Conservation (phyloP, 64 coral and sea anemone genomes). For the Stylophora pistillata region DNA sequence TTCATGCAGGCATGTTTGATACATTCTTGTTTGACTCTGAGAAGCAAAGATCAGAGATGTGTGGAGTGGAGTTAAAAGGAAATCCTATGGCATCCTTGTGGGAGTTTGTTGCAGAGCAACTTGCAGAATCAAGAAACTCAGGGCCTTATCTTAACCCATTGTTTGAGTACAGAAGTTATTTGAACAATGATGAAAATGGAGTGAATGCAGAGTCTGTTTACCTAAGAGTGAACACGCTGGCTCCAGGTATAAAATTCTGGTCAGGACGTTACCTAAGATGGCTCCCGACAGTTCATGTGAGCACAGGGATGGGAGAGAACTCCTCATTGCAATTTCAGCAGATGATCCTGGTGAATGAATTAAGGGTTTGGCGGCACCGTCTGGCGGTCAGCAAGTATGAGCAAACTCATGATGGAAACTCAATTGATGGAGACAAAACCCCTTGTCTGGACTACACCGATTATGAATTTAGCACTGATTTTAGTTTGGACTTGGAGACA, state of each 20-base stretch:
- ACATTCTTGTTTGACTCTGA: conserved; percentile 94
- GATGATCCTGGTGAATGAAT: conserved; percentile 92
- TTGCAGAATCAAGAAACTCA: conserved; percentile 67
- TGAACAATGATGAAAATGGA: conserved; percentile 33
- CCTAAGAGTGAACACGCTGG: conserved; percentile 60
- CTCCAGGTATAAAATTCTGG: conserved; percentile 94
- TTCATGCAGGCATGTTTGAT: conserved; percentile 96
- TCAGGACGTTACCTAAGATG: conserved; percentile 86
- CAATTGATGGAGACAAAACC: conserved; percentile 20
- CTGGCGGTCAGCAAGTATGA: conserved; percentile 76
- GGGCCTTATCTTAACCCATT: conserved; percentile 86
- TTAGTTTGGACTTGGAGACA: conserved; percentile 74
- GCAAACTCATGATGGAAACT: conserved; percentile 7
- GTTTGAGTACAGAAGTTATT: conserved; percentile 70
- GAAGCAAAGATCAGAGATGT: conserved; percentile 72
- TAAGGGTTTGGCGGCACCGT: conserved; percentile 76
- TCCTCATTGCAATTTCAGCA: conserved; percentile 87
- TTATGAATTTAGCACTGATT: conserved; percentile 41
- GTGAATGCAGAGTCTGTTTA: conserved; percentile 36
- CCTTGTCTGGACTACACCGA: conserved; percentile 34
- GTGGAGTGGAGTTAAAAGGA: conserved; percentile 44
- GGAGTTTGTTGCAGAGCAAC: conserved; percentile 94
- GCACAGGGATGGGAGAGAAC: conserved; percentile 85
- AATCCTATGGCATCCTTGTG: conserved; percentile 80
- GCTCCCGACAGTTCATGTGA: conserved; percentile 90